These are phyloP conservation scores for Torymus texanus DNA, from an alignment of 2,888 invertebrate species.

Conservation along the genomic window DNA sequence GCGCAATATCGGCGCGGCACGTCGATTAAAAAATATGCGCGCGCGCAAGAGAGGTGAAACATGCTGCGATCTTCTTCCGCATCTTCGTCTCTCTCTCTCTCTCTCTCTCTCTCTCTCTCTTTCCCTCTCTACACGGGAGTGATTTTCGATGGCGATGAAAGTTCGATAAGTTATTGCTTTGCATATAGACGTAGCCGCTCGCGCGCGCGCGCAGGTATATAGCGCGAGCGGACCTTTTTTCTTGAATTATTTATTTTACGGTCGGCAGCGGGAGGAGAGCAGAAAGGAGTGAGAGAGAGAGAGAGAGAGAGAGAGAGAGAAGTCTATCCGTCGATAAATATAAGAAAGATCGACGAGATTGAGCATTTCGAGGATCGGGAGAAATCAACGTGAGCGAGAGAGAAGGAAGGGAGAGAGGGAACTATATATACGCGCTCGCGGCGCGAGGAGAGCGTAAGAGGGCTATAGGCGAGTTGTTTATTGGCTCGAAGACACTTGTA, in stretches of 20 bases:
- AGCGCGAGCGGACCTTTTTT: conserved; percentile 17
- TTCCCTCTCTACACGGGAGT: conserved; percentile 9
- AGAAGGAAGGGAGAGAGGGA: background rate
- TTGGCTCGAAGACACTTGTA: conserved; percentile 35
- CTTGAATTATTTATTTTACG: conserved; percentile 40
- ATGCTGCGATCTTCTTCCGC: too few species aligned
- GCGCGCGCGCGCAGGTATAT: background rate
- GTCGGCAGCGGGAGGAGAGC: conserved; percentile 28
- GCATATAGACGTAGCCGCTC: conserved; percentile 13
- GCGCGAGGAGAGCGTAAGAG: background rate
- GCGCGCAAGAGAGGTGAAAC: too few species aligned
- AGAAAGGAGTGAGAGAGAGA: conserved; percentile 17
- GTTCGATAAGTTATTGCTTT: conserved; percentile 42
- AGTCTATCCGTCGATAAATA: conserved; percentile 39
- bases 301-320: conserved; percentile 24
- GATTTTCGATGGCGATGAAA: conserved; percentile 39
- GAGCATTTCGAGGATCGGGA: conserved; percentile 34
- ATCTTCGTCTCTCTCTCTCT: too few species aligned
- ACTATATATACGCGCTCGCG: conserved; percentile 6
- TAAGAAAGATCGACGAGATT: conserved; percentile 53
- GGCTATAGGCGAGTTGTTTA: conserved; percentile 19
- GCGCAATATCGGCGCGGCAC: background rate
- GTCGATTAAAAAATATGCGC: too few species aligned
- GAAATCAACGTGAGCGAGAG: conserved; percentile 20
- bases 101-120: background rate